Evolutionary conservation across 2,888 invertebrate genomes (phyloP).

Genomic region (Metalampra italica): DNA sequence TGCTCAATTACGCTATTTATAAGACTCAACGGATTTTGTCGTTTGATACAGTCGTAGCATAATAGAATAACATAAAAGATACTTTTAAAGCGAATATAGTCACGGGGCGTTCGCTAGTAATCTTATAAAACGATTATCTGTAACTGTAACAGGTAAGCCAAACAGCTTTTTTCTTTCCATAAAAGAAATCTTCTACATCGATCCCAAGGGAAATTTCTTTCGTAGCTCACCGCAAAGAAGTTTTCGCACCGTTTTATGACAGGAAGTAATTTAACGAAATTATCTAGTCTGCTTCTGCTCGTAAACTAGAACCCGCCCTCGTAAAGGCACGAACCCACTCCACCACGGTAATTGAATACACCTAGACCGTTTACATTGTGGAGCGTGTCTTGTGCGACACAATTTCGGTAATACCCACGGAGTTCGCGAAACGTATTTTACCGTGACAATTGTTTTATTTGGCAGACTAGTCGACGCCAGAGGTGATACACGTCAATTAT

Average conservation of each 20-base stretch:
- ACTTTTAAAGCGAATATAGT: no score
- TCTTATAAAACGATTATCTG: background rate
- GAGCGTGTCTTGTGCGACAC: slow-evolving; percentile 11
- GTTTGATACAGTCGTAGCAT: no score
- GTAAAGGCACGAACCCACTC: slow-evolving; percentile 21
- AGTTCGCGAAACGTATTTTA: background rate
- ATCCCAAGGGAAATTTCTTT: slow-evolving; percentile 33
- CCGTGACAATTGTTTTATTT: slow-evolving; percentile 23
- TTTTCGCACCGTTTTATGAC: slow-evolving; percentile 15
- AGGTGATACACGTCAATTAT: slow-evolving; percentile 11
- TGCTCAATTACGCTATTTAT: no score
- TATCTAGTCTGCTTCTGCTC: slow-evolving; percentile 14
- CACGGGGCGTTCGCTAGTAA: no score
- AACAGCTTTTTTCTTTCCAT: slow-evolving; percentile 1
- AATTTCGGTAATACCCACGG: slow-evolving; percentile 13
- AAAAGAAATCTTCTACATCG: slow-evolving; percentile 6
- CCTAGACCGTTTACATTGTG: slow-evolving; percentile 24
- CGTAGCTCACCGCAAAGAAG: slow-evolving; percentile 11
- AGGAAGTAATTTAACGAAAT: slow-evolving; percentile 17
- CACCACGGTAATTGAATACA: slow-evolving; percentile 33
- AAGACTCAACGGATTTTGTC: no score
- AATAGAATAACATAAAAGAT: no score
- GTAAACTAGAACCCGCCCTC: slow-evolving; percentile 20
- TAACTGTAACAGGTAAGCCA: background rate
- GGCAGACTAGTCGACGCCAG: slow-evolving; percentile 29